Evolutionary conservation across 2,797 vertebrate genomes (phyloP).

Genomic region (Crenuchus spilurus): DNA sequence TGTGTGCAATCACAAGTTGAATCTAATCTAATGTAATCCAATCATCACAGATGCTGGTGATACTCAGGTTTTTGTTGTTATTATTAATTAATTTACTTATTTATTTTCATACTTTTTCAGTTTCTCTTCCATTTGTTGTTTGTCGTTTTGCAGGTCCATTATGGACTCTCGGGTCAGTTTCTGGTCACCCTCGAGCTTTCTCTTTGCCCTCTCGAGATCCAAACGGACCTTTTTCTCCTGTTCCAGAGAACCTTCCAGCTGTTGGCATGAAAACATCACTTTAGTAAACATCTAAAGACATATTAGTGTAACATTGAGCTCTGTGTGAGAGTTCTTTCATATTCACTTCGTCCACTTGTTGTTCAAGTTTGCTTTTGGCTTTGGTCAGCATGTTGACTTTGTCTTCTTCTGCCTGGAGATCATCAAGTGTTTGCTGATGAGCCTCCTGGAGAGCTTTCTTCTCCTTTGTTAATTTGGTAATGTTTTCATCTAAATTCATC

Average conservation of each 20-base stretch:
- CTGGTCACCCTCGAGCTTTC: constrained; percentile 88
- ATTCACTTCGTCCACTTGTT: constrained; percentile 87
- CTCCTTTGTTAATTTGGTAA: constrained; percentile 86
- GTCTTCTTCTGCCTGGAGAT: constrained; percentile 90
- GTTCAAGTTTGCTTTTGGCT: constrained; percentile 87
- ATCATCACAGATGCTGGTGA: too few relatives aligned
- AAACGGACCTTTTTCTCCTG: constrained; percentile 92
- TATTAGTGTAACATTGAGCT: too few relatives aligned
- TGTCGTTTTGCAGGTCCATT: constrained; percentile 78
- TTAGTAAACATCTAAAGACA: neutral
- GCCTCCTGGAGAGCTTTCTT: constrained; percentile 89
- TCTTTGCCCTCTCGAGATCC: constrained; percentile 89
- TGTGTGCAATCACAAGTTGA: too few relatives aligned
- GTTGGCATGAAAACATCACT: neutral
- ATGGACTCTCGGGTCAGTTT: constrained; percentile 85
- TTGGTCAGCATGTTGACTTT: constrained; percentile 90
- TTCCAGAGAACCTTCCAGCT: constrained; percentile 90
- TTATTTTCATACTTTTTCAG: neutral
- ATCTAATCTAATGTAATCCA: too few relatives aligned
- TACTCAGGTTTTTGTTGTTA: too few relatives aligned
- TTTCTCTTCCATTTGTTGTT: neutral
- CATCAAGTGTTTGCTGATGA: constrained; percentile 89
- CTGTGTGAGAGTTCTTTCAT: neutral
- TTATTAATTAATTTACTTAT: neutral
- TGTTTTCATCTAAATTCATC: constrained; percentile 84